These are phyloP conservation scores for Enteromius treurensis DNA, from an alignment of 2,797 vertebrate genomes.

Conservation along the genomic window DNA sequence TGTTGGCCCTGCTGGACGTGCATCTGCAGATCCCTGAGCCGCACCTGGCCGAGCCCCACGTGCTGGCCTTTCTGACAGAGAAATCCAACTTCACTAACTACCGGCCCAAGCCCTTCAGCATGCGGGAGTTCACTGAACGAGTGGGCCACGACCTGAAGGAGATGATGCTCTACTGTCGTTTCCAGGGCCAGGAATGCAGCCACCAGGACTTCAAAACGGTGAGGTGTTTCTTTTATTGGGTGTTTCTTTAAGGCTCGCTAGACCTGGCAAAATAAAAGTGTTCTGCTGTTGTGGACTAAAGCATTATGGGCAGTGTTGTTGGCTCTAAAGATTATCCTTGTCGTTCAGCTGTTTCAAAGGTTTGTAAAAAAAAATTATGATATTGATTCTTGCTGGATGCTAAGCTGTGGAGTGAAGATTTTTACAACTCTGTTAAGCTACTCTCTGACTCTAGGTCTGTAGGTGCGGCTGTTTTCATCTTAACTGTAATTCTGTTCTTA, in stretches of 20 bases:
- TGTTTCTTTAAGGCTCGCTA: neutral
- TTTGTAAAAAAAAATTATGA: conserved; percentile 11
- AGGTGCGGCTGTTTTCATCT: conserved; percentile 1
- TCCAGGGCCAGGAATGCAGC: conserved; percentile 92
- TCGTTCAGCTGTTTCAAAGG: conserved; percentile 2
- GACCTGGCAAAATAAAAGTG: neutral
- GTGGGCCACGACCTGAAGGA: conserved; percentile 95
- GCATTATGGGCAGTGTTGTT: neutral
- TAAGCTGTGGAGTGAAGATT: conserved; percentile 23
- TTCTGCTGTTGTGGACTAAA: conserved; percentile 1
- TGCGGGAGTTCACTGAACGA: conserved; percentile 94
- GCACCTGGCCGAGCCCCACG: conserved; percentile 88
- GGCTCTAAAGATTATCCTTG: conserved; percentile 10
- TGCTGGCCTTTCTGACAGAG: conserved; percentile 86
- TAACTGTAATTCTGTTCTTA: neutral
- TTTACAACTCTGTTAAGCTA: neutral
- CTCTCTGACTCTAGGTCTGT: neutral
- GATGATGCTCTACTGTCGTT: conserved; percentile 98
- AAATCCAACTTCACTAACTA: conserved; percentile 94
- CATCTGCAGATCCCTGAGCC: conserved; percentile 91
- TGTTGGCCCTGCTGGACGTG: conserved; percentile 92
- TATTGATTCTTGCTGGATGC: conserved; percentile 27
- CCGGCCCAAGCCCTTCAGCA: conserved; percentile 92
- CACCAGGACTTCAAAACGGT: conserved; percentile 95
- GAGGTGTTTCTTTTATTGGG: conserved; percentile 61